Evolutionary conservation across 2,113 vertebrate species (phyloP), one percentile per base, ranked within the genome.

Genomic region (Notothenia rossii): DNA sequence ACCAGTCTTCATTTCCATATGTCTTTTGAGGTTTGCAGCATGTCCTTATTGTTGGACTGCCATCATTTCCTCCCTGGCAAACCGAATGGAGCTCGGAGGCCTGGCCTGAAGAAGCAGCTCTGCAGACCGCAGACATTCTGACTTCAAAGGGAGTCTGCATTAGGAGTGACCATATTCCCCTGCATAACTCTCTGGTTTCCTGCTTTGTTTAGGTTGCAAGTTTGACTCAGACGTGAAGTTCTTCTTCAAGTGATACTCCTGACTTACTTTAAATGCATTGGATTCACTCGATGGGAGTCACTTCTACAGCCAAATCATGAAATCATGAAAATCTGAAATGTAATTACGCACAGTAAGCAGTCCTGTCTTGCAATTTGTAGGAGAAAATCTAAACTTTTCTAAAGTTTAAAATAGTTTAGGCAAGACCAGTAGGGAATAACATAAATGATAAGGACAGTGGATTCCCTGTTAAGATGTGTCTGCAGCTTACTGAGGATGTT

Each of bases 381-480:
- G 56, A 77, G 73, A 64, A 65, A 86, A 83, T 88, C 61, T 71
- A 56, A 83, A 40, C 48, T 43, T 83, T 82, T 83, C 73, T 54
- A 7, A 70, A 75, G 73, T 72, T 85, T 77, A 51, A 89, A 90
- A 83, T 80, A 48, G 79, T 78, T 78, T 66, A 63, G 68, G 77
- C 72, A 65, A 74, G 70, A 81, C 63, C 58, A 13, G 58, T 50
- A 29, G 82, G 84, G 83, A 83, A 75, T 72, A 29, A 86, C 83
- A 83, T 82, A 79, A 75, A 77, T 77, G 80, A 92, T 89, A 83
- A 78, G 75, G 83, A 82, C 60, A 70, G 82, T 67, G 82, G 86
- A 86, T 92, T 87, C 83, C 78, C 86, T 59, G 79, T 79, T 85
- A 86, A 93, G 86, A 93, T 85, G 82, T 72, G 81, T 85, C 86